A percentile compares a stretch with the other conserved stretches of the same genome.
Conservation (phyloP, 2,113 vertebrate genomes). For the Trogon melanurus region DNA sequence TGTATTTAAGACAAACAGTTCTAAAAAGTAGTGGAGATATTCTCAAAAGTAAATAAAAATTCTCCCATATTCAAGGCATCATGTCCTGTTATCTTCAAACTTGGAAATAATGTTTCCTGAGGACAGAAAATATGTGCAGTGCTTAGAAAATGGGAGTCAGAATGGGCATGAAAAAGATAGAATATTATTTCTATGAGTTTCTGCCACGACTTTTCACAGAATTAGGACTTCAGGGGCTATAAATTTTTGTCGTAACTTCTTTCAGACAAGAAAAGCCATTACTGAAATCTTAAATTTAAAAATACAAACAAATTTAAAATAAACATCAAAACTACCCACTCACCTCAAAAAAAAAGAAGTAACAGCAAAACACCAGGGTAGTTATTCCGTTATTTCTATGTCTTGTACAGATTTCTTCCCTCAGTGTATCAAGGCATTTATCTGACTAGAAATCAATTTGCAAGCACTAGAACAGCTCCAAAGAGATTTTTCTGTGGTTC, state of each 20-base stretch:
- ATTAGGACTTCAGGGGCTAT: neutral
- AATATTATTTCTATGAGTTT: neutral
- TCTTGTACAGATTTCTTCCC: neutral
- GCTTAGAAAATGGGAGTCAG: neutral
- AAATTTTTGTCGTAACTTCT: neutral
- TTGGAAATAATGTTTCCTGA: neutral
- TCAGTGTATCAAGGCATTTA: neutral
- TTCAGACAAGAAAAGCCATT: neutral
- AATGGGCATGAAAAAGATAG: neutral
- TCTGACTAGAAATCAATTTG: neutral
- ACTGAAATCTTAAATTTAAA: neutral
- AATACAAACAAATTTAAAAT: neutral
- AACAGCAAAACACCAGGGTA: neutral
- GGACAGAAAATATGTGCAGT: neutral
- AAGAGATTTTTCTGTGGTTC: neutral
- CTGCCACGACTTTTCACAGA: neutral
- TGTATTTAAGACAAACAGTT: neutral
- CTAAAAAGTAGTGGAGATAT: neutral
- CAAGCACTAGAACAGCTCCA: neutral
- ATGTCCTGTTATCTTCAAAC: neutral
- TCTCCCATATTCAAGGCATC: neutral
- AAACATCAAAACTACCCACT: neutral
- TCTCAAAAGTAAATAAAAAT: neutral
- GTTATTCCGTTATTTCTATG: neutral
- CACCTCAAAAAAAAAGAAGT: neutral